These are phyloP conservation scores for Drosophila virilis DNA, from an alignment of 1,140 invertebrate genomes.

Conservation along the genomic window DNA sequence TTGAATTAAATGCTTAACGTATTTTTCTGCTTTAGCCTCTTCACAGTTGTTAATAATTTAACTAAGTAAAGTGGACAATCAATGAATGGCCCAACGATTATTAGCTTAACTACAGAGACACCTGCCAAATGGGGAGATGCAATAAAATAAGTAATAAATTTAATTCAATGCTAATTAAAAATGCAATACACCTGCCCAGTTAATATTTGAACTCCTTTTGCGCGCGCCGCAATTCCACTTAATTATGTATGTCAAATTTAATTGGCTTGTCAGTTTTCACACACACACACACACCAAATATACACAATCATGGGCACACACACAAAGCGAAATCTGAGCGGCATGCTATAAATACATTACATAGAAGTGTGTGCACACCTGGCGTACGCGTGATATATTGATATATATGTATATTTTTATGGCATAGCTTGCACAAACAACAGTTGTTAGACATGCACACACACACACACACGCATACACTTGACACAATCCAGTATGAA, in stretches of 20 bases:
- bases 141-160: conserved; percentile 39
- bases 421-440: conserved; percentile 12
- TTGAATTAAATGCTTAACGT: not conserved
- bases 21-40: not conserved
- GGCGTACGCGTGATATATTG: conserved; percentile 56
- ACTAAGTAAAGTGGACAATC: not conserved
- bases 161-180: conserved; percentile 66
- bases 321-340: conserved; percentile 31
- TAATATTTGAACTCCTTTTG: conserved; percentile 58
- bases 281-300: not conserved
- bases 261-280: conserved; percentile 74
- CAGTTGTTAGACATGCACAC: conserved; percentile 15
- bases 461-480: not conserved
- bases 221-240: conserved; percentile 52
- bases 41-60: conserved; percentile 4
- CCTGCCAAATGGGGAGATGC: not conserved
- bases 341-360: conserved; percentile 73
- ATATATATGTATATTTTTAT: conserved; percentile 29
- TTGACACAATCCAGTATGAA: conserved; percentile 7
- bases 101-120: not conserved
- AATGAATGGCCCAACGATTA: conserved; percentile 2
- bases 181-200: conserved; percentile 54
- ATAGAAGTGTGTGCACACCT: conserved; percentile 53
- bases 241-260: conserved; percentile 81
- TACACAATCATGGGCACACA: conserved; percentile 9